Conservation (phyloP, 2,888 invertebrate species). For the Chymomyza fuscimana region DNA sequence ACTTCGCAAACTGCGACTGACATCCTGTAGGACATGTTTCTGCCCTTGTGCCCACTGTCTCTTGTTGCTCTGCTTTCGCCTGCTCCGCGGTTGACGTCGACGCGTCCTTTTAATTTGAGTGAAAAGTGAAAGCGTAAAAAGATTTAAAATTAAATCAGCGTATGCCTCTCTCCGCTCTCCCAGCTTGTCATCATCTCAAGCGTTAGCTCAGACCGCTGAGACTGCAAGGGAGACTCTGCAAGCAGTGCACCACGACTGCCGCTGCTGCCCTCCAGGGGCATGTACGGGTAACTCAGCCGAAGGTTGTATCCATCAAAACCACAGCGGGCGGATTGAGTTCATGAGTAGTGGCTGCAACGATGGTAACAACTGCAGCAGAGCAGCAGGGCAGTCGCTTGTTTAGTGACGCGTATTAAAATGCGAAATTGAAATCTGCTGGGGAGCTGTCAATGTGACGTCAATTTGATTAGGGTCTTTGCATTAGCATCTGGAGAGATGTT, state of each 20-base stretch:
- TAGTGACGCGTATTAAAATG: slow-evolving; percentile 45
- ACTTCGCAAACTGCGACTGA: slow-evolving; percentile 29
- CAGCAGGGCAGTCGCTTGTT: slow-evolving; percentile 22
- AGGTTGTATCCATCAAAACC: slow-evolving; percentile 38
- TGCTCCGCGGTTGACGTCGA: slow-evolving; percentile 36
- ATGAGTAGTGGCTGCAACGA: slow-evolving; percentile 6
- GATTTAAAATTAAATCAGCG: slow-evolving; percentile 68
- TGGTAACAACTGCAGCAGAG: neutral
- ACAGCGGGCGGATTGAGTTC: slow-evolving; percentile 15
- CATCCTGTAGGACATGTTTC: slow-evolving; percentile 21
- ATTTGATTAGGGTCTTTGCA: slow-evolving; percentile 53
- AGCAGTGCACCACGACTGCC: slow-evolving; percentile 18
- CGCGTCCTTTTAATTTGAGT: slow-evolving; percentile 69
- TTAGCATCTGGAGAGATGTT: slow-evolving; percentile 9
- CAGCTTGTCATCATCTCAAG: too few species aligned
- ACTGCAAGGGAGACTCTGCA: slow-evolving; percentile 11
- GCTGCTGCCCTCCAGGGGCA: neutral
- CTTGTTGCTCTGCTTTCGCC: slow-evolving; percentile 3
- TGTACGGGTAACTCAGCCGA: slow-evolving; percentile 16
- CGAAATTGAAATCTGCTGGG: slow-evolving; percentile 52
- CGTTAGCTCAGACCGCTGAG: slow-evolving; percentile 17
- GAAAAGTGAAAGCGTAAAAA: slow-evolving; percentile 51
- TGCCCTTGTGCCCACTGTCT: slow-evolving; percentile 2
- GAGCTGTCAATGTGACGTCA: slow-evolving; percentile 53
- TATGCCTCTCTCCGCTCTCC: slow-evolving; percentile 9